Evolutionary conservation across 2,888 invertebrate species (phyloP).

Genomic region (Kryphioiulus occultus): DNA sequence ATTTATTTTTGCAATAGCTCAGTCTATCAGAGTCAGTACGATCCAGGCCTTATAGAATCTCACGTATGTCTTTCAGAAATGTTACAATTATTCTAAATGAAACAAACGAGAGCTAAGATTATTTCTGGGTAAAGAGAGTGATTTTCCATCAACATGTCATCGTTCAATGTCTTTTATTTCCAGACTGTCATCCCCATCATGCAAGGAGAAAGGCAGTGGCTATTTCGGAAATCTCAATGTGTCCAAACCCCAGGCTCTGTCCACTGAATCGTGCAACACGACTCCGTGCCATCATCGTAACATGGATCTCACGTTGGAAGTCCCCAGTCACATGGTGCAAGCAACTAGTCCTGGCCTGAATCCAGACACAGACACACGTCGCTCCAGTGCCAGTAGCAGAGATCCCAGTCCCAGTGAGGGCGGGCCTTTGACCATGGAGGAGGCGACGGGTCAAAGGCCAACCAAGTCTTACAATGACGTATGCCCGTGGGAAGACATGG

Average conservation of each 20-base stretch:
- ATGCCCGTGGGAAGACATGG: slow-evolving; percentile 53
- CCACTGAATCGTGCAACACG: slow-evolving; percentile 47
- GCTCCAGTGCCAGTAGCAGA: slow-evolving; percentile 14
- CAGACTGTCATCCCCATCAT: slow-evolving; percentile 55
- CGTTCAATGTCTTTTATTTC: not conserved
- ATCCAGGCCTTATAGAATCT: too few species aligned
- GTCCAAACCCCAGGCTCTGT: slow-evolving; percentile 46
- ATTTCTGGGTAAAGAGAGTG: too few species aligned
- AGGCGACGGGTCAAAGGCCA: slow-evolving; percentile 69
- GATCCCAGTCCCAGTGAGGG: slow-evolving; percentile 26
- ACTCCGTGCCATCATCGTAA: not conserved
- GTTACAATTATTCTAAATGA: too few species aligned
- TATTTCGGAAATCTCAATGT: slow-evolving; percentile 44
- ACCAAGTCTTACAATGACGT: slow-evolving; percentile 48
- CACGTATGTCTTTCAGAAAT: too few species aligned
- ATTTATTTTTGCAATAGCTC: too few species aligned
- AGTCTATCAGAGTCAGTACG: too few species aligned
- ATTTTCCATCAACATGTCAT: too few species aligned
- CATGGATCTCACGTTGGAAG: slow-evolving; percentile 46
- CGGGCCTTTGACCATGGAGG: slow-evolving; percentile 60
- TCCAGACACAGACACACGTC: slow-evolving; percentile 21
- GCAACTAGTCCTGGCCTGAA: not conserved
- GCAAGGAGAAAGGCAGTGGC: slow-evolving; percentile 48
- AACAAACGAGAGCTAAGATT: too few species aligned
- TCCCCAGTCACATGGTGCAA: slow-evolving; percentile 2